Percentiles rank a stretch among this genome's conserved stretches.
phyloP scores from a whole-genome alignment of 2,113 vertebrate species.

The Paramisgurnus dabryanus region DNA sequence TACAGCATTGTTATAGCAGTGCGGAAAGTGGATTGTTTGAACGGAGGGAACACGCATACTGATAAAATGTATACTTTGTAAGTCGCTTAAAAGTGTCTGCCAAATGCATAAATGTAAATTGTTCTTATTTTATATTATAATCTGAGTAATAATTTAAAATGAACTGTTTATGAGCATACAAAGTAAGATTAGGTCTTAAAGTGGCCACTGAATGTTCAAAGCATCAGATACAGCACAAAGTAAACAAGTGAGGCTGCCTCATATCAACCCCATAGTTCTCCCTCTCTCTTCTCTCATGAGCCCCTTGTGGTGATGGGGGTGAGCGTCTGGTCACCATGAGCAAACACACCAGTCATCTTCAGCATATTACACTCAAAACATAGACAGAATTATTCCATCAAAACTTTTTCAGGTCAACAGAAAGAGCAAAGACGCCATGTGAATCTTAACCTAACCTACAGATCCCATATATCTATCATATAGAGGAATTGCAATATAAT shows the following conservation, averaged over 20 bases:
- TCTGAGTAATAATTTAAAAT: too few species aligned
- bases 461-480: background rate
- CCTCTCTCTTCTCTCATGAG: background rate
- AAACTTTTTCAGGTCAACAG: slow-evolving; percentile 32
- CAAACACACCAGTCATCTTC: slow-evolving; percentile 10
- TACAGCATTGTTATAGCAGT: too few species aligned
- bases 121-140: too few species aligned
- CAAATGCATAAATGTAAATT: too few species aligned
- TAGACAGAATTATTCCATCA: slow-evolving; percentile 12
- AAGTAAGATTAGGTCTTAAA: too few species aligned
- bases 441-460: background rate
- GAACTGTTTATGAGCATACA: too few species aligned
- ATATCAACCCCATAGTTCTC: background rate
- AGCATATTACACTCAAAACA: slow-evolving; percentile 21
- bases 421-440: background rate
- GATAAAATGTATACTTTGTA: too few species aligned
- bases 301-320: slow-evolving; percentile 17
- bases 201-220: background rate
- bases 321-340: slow-evolving; percentile 23
- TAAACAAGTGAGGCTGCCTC: background rate
- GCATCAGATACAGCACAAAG: background rate
- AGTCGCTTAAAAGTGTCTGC: too few species aligned
- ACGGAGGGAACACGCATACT: too few species aligned
- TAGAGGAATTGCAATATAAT: too few species aligned
- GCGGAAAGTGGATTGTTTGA: too few species aligned